These are phyloP conservation scores for Clarias gariepinus DNA, from an alignment of 2,113 vertebrate species.

Conservation along the genomic window DNA sequence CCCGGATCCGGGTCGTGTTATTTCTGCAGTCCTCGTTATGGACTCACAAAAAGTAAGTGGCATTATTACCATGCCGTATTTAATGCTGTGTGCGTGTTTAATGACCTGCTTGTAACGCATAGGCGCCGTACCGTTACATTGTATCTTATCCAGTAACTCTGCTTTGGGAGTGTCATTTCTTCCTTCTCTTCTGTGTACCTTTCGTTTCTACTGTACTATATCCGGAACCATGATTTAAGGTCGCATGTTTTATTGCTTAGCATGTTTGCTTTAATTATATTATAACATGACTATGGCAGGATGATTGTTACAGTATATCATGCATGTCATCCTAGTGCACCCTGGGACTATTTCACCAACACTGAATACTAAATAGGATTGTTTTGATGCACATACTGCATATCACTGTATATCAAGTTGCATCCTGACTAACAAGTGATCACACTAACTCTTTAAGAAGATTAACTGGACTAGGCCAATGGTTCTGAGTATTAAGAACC, in stretches of 20 bases:
- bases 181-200: neutral
- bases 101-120: neutral
- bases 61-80: neutral
- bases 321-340: neutral
- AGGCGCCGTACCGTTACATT: neutral
- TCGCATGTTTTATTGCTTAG: neutral
- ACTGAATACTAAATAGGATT: neutral
- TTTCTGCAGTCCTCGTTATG: constrained; percentile 49
- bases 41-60: constrained; percentile 59
- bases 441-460: neutral
- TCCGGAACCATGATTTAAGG: neutral
- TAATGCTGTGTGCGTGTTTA: neutral
- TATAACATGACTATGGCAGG: neutral
- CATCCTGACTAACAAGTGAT: neutral
- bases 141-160: neutral
- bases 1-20: constrained; percentile 22
- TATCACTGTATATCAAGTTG: neutral
- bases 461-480: neutral
- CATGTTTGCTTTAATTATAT: neutral
- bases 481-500: neutral
- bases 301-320: neutral
- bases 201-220: neutral
- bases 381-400: neutral
- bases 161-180: neutral
- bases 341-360: no score